These are phyloP conservation scores for Xestia c-nigrum DNA, from an alignment of 2,888 invertebrate species.

Conservation along the genomic window DNA sequence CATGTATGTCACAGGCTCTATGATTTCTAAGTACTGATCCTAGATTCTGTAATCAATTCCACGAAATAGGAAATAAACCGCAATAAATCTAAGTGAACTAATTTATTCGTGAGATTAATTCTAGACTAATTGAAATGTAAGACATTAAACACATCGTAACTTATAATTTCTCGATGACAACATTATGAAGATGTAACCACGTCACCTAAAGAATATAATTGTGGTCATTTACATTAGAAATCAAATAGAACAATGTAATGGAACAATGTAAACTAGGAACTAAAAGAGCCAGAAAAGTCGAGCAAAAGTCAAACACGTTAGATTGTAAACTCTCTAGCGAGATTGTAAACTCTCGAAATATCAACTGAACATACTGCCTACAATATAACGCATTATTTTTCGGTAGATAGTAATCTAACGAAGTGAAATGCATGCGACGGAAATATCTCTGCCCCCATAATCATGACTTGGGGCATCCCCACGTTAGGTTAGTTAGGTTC, in stretches of 20 bases:
- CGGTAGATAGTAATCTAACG: no score
- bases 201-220: constrained; percentile 23
- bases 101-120: constrained; percentile 25
- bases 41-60: constrained; percentile 23
- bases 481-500: no score
- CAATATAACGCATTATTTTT: no score
- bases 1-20: background rate
- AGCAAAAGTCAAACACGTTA: no score
- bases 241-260: constrained; percentile 6
- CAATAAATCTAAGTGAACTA: background rate
- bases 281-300: background rate
- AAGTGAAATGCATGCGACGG: no score
- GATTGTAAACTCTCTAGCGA: no score
- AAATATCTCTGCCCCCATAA: no score
- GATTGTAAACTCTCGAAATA: no score
- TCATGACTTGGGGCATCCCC: no score
- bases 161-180: constrained; percentile 40
- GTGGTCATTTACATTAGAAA: background rate
- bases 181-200: constrained; percentile 26
- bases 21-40: constrained; percentile 11
- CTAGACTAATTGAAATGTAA: background rate
- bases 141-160: background rate
- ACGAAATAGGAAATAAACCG: constrained; percentile 14
- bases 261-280: background rate
- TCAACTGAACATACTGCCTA: no score